Base-by-base conservation (phyloP, 2,113 vertebrate genomes). In the Dicaeum eximium region DNA sequence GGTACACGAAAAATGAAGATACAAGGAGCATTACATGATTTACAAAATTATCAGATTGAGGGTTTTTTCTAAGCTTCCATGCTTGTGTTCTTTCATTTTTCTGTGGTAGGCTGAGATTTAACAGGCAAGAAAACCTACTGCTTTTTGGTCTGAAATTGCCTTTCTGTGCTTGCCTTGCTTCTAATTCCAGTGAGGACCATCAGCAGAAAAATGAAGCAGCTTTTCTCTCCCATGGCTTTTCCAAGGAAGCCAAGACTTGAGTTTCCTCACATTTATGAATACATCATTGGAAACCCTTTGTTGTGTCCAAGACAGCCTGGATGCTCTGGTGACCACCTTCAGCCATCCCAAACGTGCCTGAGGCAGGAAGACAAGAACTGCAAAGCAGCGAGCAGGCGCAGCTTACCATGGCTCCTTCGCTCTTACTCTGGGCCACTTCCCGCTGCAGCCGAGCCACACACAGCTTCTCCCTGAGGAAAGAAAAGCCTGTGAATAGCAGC, bases 381-480 rank as follows among this genome's bases (percentile, higher is more conserved):
- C 62, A 72, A 80, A 74, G 72, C 42, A 54, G 37, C 3, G 3
- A 58, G 18, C 1, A 67, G 64, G 53, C 19, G 42, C 94, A 40
- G 97, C 98, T 98, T 98, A 99, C 99, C 99, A 99, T 98, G 97
- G 98, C 98, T 98, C 98, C 98, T 97, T 99, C 98, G n/a, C 98
- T 98, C 97, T 98, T 98, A 96, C 98, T 98, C 86, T 98, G 98
- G 69, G 98, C 98, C 84, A 99, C 98, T 97, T 99, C 98, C 91
- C 98, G 97, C 98, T 99, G 99, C 97, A 99, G 98, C 82, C 98
- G 98, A 97, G 98, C 98, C 98, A 99, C 98, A 86, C 98, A 99
- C 98, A 99, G 96, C 98, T 99, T 99, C 98, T 99, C 98, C 98
- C 99, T 99, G 23, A 1, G 88, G 96, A 97, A 97, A 97, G 70